A percentile compares a stretch with the other conserved stretches of the same genome.
phyloP scores from a whole-genome alignment of 2,888 invertebrate genomes.

The Micropterix aruncella region DNA sequence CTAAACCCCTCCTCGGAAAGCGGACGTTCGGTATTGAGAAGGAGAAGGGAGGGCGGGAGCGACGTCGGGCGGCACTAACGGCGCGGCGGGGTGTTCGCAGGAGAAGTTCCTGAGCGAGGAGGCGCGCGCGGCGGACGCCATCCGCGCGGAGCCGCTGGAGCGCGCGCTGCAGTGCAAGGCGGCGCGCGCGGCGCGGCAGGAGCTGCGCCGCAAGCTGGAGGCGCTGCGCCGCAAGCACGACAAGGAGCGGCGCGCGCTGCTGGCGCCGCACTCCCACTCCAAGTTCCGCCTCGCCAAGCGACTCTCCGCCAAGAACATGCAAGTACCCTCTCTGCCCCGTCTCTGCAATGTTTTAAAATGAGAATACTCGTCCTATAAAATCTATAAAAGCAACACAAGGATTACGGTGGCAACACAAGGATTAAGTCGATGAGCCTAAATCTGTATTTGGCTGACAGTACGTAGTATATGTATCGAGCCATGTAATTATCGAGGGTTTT shows the following conservation, averaged over 20 bases:
- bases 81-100: too few species aligned
- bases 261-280: slow-evolving; percentile 43
- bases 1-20: slow-evolving; percentile 14
- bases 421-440: too few species aligned
- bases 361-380: too few species aligned
- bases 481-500: too few species aligned
- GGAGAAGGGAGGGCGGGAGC: too few species aligned
- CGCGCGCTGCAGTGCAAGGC: slow-evolving; percentile 67
- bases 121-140: slow-evolving; percentile 37
- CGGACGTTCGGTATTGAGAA: too few species aligned
- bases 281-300: slow-evolving; percentile 67
- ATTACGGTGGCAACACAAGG: too few species aligned
- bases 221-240: slow-evolving; percentile 68
- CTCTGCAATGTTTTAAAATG: slow-evolving; percentile 1
- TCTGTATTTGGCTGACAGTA: too few species aligned
- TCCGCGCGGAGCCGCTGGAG: slow-evolving; percentile 67
- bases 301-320: slow-evolving; percentile 68
- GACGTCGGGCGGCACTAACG: too few species aligned
- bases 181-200: slow-evolving; percentile 68
- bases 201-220: slow-evolving; percentile 81
- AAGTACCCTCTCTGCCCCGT: slow-evolving; percentile 24
- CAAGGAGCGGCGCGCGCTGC: slow-evolving; percentile 51
- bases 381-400: too few species aligned
- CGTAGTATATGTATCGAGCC: too few species aligned
- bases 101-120: too few species aligned